phyloP scores from a whole-genome alignment of 2,113 vertebrate species.

The Anas platyrhynchos region DNA sequence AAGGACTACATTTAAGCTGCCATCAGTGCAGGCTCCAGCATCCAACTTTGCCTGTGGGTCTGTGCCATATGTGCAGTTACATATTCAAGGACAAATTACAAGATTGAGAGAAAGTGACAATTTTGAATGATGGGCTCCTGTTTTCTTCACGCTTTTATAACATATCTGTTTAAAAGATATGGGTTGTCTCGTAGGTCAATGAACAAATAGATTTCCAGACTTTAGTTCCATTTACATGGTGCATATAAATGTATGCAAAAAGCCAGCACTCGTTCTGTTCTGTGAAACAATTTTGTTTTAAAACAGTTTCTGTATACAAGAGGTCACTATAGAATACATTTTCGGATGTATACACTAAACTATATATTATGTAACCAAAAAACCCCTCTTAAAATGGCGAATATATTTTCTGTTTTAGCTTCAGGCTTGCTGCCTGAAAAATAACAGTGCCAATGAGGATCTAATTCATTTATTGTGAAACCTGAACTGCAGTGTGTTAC shows the following conservation, averaged over 20 bases:
- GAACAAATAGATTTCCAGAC: neutral
- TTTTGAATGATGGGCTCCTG: slow-evolving; percentile 54
- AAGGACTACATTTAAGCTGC: slow-evolving; percentile 26
- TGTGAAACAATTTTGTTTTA: neutral
- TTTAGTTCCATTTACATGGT: neutral
- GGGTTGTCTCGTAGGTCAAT: neutral
- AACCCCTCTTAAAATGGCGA: neutral
- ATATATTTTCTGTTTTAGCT: neutral
- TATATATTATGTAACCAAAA: neutral
- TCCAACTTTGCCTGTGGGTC: slow-evolving; percentile 66
- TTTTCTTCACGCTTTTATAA: slow-evolving; percentile 7
- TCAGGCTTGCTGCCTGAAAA: neutral
- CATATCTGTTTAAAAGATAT: neutral
- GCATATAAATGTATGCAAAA: neutral
- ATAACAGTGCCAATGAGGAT: neutral
- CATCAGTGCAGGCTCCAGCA: slow-evolving; percentile 25
- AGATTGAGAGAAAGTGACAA: slow-evolving; percentile 45
- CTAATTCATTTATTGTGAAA: neutral
- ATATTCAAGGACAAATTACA: slow-evolving; percentile 48
- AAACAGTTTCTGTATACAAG: neutral
- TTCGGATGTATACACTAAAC: neutral
- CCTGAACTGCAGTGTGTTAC: neutral
- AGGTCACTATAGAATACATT: neutral
- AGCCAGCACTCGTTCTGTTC: neutral
- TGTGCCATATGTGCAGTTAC: slow-evolving; percentile 56